Evolutionary conservation across 2,888 invertebrate species (phyloP), one percentile per base, ranked within the genome.

Genomic region (Himalopsyche tibetana): DNA sequence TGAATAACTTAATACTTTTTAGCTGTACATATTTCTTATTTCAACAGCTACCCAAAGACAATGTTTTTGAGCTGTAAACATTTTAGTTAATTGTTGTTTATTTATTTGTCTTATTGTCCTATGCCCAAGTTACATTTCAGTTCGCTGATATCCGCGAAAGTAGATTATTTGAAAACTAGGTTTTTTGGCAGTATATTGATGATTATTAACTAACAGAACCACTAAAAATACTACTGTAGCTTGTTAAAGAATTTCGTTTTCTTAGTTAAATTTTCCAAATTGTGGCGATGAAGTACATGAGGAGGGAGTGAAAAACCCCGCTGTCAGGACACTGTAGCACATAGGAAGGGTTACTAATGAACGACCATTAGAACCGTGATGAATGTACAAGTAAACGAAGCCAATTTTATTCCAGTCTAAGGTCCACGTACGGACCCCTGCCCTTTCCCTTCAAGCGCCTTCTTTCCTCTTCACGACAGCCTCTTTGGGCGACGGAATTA

Each of bases 301-400:
- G 15, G 15, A 80, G 19, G 38, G 42, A 80, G 12, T 80, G 42
- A 9, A 11, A n/a, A n/a, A 2, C 15, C 51, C 51, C 36, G 40
- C 8, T 36, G 80, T n/a, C 80, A 40, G 40, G 83, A 45, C 74
- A 79, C 40, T 51, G 51, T 36, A 69, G 85, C 38, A 83, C 82
- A 82, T 82, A 82, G 82, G 85, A 80, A 87, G 83, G 83, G 85
- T 69, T 85, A 74, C 83, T 87, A 87, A 87, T 85, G 87, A 87
- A 87, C 87, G 85, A 81, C 87, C 85, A 87, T 87, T 87, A 87
- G 85, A n/a, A 38, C 87, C 83, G 87, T 87, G 87, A 87, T 87
- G 87, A 87, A 87, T 87, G 83, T 80, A 63, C 87, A 83, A 82
- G 85, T 85, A 87, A 87, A 87, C 87, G 87, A 87, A 87, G 87